These are phyloP conservation scores for Embiotoca jacksoni DNA, from an alignment of 2,113 vertebrate genomes.

Conservation along the genomic window DNA sequence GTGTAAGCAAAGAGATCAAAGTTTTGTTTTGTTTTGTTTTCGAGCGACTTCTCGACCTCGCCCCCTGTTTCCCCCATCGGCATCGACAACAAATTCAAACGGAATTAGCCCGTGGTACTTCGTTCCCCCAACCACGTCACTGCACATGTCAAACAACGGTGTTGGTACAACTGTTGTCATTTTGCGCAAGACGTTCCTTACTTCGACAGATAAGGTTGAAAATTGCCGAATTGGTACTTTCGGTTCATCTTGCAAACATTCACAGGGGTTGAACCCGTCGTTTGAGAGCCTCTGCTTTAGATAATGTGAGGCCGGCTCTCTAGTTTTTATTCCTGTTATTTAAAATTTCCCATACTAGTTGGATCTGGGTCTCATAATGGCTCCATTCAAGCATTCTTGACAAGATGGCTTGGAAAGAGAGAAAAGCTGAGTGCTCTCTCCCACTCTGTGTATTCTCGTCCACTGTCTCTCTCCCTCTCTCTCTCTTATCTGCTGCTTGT, in stretches of 20 bases:
- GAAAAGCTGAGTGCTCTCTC: conserved; percentile 64
- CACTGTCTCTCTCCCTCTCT: conserved; percentile 31
- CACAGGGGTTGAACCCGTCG: background rate
- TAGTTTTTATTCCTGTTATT: conserved; percentile 40
- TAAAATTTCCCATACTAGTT: conserved; percentile 54
- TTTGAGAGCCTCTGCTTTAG: conserved; percentile 15
- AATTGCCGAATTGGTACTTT: background rate
- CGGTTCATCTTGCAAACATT: background rate
- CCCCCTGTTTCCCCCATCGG: too few relatives aligned
- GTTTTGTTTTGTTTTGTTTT: too few relatives aligned
- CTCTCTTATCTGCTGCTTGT: conserved; percentile 57
- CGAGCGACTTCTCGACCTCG: too few relatives aligned
- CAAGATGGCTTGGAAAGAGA: conserved; percentile 53
- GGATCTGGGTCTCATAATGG: conserved; percentile 64
- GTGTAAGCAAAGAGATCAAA: too few relatives aligned
- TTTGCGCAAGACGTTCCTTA: too few relatives aligned
- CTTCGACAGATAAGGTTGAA: too few relatives aligned
- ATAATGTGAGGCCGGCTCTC: conserved; percentile 20
- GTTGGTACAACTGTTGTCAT: too few relatives aligned
- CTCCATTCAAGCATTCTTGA: conserved; percentile 74
- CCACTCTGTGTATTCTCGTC: conserved; percentile 4
- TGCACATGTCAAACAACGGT: too few relatives aligned
- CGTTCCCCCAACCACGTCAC: too few relatives aligned
- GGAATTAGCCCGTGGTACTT: too few relatives aligned
- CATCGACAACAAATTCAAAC: too few relatives aligned